Evolutionary conservation across 2,113 vertebrate genomes (phyloP).

Genomic region (Eubucco bourcierii): DNA sequence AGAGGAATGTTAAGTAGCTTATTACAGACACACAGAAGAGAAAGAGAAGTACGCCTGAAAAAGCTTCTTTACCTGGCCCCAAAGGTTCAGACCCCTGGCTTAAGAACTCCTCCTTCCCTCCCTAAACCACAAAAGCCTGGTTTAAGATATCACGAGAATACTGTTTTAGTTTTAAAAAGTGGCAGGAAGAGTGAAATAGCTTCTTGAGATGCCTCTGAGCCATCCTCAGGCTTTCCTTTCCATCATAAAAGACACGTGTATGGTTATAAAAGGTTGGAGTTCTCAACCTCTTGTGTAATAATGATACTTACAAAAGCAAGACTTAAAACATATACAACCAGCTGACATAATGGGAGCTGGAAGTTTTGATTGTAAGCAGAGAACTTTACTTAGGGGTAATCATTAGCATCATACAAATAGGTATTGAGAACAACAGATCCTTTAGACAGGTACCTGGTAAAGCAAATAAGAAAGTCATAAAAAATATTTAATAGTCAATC

Average conservation of each 20-base stretch:
- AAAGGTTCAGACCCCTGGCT: background rate
- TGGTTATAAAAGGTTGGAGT: background rate
- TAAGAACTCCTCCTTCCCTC: background rate
- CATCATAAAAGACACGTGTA: background rate
- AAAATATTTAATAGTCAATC: conserved; percentile 12
- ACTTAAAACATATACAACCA: background rate
- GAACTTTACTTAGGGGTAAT: background rate
- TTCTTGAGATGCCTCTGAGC: background rate
- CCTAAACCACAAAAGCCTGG: background rate
- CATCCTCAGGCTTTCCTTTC: background rate
- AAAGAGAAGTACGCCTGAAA: background rate
- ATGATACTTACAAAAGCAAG: background rate
- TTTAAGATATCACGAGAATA: background rate
- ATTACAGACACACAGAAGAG: background rate
- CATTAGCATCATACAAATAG: background rate
- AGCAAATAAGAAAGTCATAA: conserved; percentile 15
- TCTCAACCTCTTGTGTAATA: background rate
- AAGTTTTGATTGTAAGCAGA: background rate
- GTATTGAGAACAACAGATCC: background rate
- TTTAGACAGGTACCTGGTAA: background rate
- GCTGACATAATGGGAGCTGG: background rate
- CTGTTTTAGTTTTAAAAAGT: background rate
- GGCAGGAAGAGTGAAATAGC: background rate
- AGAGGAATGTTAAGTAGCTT: conserved; percentile 32
- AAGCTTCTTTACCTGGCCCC: background rate